These are phyloP conservation scores for Cydia amplana DNA, from an alignment of 1,140 invertebrate genomes.

Conservation along the genomic window DNA sequence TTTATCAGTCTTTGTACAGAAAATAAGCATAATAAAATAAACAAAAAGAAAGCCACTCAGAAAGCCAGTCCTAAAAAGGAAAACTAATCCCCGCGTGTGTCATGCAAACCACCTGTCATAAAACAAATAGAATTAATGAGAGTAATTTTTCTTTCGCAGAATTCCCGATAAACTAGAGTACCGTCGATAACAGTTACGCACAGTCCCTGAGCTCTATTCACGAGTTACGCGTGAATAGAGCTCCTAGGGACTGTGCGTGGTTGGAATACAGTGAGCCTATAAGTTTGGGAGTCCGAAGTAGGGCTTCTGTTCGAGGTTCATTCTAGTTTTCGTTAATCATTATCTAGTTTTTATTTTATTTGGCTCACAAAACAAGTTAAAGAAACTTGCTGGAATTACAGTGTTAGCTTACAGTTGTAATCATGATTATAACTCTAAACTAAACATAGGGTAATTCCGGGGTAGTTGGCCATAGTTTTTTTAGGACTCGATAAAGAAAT, in stretches of 20 bases:
- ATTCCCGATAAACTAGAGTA: constrained; percentile 3
- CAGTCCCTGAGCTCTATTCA: no score
- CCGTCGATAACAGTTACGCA: constrained; percentile 29
- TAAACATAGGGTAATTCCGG: no score
- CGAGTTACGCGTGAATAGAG: constrained; percentile 26
- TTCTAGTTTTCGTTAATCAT: no score
- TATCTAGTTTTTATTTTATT: no score
- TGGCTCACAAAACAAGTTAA: no score
- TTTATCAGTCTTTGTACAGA: neutral
- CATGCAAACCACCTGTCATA: constrained; percentile 20
- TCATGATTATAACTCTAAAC: no score
- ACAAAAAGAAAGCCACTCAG: neutral
- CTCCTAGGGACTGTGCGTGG: constrained; percentile 27
- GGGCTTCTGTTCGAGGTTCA: neutral
- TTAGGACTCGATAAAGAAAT: no score
- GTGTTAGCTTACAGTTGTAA: no score
- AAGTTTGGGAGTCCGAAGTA: neutral
- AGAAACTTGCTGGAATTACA: no score
- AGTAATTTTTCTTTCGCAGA: constrained; percentile 15
- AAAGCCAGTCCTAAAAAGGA: neutral
- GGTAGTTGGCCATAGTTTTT: no score
- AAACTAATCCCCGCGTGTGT: neutral
- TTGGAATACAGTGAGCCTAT: constrained; percentile 3
- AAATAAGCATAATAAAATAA: neutral
- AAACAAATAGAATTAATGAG: constrained; percentile 32